These are phyloP conservation scores for Girardinichthys multiradiatus DNA, from an alignment of 2,113 vertebrate genomes.

Conservation along the genomic window DNA sequence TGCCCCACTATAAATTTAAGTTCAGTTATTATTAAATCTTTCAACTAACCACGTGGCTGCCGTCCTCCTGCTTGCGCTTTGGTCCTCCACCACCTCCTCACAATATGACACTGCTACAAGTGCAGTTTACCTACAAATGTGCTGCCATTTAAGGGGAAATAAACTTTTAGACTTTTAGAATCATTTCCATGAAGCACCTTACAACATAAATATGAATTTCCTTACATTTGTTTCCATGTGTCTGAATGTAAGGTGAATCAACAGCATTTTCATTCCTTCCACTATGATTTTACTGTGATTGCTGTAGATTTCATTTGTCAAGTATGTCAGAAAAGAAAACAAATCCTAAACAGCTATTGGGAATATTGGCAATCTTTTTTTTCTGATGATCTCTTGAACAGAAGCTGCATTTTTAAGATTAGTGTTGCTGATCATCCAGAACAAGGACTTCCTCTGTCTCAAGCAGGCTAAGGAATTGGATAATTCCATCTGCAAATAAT, in stretches of 20 bases:
- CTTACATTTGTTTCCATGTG: neutral
- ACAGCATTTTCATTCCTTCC: neutral
- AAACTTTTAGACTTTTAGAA: no score
- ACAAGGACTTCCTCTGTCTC: slow-evolving; percentile 69
- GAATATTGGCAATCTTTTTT: neutral
- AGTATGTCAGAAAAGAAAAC: neutral
- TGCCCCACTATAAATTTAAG: no score
- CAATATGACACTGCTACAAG: no score
- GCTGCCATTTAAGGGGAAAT: neutral
- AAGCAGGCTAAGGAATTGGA: slow-evolving; percentile 49
- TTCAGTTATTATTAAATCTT: no score
- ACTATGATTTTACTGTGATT: neutral
- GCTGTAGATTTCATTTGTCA: neutral
- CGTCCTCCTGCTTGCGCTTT: no score
- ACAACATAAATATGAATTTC: neutral
- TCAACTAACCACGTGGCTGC: no score
- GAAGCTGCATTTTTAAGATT: slow-evolving; percentile 46
- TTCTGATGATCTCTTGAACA: slow-evolving; percentile 5
- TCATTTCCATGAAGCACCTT: no score
- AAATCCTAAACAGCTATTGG: neutral
- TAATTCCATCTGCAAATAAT: slow-evolving; percentile 56
- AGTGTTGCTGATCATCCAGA: slow-evolving; percentile 37
- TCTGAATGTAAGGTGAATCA: neutral
- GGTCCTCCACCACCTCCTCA: no score
- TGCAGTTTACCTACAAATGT: neutral